Evolutionary conservation across 2,888 invertebrate genomes (phyloP).

Genomic region (Beris morrisii): DNA sequence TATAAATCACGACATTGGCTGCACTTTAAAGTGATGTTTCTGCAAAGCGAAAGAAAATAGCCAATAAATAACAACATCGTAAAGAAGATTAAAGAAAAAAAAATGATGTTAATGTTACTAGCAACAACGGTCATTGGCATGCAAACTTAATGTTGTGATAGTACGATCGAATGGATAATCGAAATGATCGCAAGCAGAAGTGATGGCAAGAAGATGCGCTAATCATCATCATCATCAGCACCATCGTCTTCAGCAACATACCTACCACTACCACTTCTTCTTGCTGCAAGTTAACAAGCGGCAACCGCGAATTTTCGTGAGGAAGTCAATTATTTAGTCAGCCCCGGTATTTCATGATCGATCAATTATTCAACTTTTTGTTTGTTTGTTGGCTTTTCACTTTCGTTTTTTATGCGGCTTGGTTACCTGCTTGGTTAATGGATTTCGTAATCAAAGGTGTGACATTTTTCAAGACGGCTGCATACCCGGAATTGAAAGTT

Average conservation of each 20-base stretch:
- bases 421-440: neutral
- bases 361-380: slow-evolving; percentile 19
- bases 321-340: slow-evolving; percentile 26
- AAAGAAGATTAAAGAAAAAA: no score
- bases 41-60: no score
- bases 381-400: slow-evolving; percentile 16
- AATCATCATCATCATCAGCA: neutral
- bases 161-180: slow-evolving; percentile 8
- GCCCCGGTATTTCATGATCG: slow-evolving; percentile 23
- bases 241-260: neutral
- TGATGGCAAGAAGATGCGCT: neutral
- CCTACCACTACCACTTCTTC: neutral
- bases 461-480: neutral
- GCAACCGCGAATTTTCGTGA: slow-evolving; percentile 18
- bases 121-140: no score
- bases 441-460: slow-evolving; percentile 23
- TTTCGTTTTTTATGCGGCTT: slow-evolving; percentile 8
- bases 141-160: no score
- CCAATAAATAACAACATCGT: no score
- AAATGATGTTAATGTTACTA: no score
- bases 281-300: slow-evolving; percentile 6
- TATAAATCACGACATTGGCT: slow-evolving; percentile 1
- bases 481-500: no score
- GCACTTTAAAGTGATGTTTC: no score
- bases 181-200: neutral